Evolutionary conservation across 30 jellyfish, hydroid and myxozoan genomes (phyloP), one percentile per base, ranked within the genome.

Genomic region (Morbakka virulenta): DNA sequence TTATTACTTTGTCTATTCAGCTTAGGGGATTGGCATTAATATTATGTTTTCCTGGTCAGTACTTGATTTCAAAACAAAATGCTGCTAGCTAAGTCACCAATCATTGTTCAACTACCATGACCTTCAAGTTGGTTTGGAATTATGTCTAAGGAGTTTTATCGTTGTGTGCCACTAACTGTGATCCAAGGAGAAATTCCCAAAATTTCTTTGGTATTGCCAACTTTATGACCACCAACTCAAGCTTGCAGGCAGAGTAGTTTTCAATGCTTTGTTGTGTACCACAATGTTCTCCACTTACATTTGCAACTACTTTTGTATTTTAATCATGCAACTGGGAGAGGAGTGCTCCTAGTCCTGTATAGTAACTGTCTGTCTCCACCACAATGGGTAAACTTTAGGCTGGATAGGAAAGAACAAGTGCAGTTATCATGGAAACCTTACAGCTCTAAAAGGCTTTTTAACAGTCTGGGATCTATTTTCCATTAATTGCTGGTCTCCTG

Each of bases 381-480:
- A 76, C 52, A 76, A 41, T 33, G 30, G 87, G 87, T 62, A 35
- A 20, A 72, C n/a, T 80, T 14, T 50, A 63, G 74, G 67, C 84
- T 6, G 91, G 91, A 70, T 80, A 80, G 33, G 84, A 84, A 41
- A 80, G 26, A 67, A 80, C 69, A 52, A 79, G 92, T n/a, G n/a
- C 63, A 32, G 66, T 69, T 28, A 32, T 65, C 53, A 63, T n/a
- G 74, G 48, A 52, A 50, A 26, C 51, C 31, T 67, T 31, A 50
- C 68, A 17, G 47, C 33, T 64, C 33, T 67, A 53, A 23, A 80
- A 69, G 22, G 92, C 92, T 52, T 52, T 24, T 36, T 69, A 85
- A 67, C 62, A n/a, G 79, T 32, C 73, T 22, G 22, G 49, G 32
- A 30, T 31, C 92, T 79, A 69, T n/a, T 32, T 66, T 9, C 52